Conservation (phyloP, 2,113 vertebrate species). For the Notarius lentiginosus region DNA sequence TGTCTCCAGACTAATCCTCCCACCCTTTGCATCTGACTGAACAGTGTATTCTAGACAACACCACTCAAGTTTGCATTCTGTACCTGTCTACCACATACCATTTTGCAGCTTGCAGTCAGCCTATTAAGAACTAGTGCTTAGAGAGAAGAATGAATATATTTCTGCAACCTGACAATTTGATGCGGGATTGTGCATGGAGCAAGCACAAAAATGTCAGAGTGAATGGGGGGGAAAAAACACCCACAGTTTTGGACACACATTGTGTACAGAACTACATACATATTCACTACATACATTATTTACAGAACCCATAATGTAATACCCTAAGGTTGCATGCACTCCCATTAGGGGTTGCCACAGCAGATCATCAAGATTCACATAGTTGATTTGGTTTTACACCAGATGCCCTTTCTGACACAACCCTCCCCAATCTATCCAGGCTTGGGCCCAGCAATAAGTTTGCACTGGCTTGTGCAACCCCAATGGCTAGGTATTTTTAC, state of each 20-base stretch:
- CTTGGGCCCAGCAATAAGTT: too few relatives aligned
- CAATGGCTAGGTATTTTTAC: too few relatives aligned
- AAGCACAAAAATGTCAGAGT: not conserved
- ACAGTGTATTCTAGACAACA: not conserved
- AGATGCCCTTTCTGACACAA: too few relatives aligned
- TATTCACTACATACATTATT: not conserved
- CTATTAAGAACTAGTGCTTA: not conserved
- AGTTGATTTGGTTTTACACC: too few relatives aligned
- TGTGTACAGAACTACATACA: not conserved
- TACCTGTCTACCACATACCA: constrained; percentile 4
- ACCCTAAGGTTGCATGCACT: not conserved
- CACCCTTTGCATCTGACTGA: not conserved
- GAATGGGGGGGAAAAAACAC: not conserved
- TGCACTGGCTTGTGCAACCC: too few relatives aligned
- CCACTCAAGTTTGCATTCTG: not conserved
- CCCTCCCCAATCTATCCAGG: too few relatives aligned
- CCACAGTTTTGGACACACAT: not conserved
- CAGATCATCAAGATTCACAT: too few relatives aligned
- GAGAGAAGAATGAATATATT: not conserved
- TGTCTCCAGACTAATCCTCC: not conserved
- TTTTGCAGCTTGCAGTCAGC: not conserved
- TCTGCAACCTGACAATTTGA: not conserved
- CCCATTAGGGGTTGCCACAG: too few relatives aligned
- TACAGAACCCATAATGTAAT: not conserved
- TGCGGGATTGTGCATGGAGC: not conserved